Conservation (phyloP, 2,888 invertebrate species). For the Himalopsyche tibetana region DNA sequence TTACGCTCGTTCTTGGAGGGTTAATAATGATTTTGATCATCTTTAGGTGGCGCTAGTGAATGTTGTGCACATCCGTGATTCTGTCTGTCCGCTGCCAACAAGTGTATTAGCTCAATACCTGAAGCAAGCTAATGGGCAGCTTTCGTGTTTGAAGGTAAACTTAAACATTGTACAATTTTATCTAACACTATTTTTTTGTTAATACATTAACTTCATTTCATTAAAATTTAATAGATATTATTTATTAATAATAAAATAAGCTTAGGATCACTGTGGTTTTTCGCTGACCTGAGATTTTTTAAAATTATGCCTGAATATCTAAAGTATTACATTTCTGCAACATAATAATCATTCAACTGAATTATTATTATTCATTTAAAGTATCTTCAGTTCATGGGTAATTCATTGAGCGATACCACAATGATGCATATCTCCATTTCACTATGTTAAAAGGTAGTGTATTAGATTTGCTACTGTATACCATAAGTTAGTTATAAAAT, state of each 20-base stretch:
- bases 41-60: slow-evolving; percentile 87
- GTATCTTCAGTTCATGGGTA: background rate
- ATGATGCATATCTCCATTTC: background rate
- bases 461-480: too few relatives aligned
- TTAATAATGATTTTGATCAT: slow-evolving; percentile 64
- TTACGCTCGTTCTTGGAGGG: background rate
- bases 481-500: too few relatives aligned
- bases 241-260: too few relatives aligned
- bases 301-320: too few relatives aligned
- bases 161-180: background rate
- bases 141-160: slow-evolving; percentile 88
- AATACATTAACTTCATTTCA: too few relatives aligned
- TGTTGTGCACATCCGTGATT: slow-evolving; percentile 89
- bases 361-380: background rate
- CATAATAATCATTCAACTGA: too few relatives aligned
- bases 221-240: too few relatives aligned
- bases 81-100: slow-evolving; percentile 87
- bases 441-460: too few relatives aligned
- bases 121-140: slow-evolving; percentile 89
- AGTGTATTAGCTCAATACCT: slow-evolving; percentile 90
- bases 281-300: too few relatives aligned
- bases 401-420: background rate
- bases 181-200: too few relatives aligned
- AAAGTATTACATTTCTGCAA: too few relatives aligned
- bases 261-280: too few relatives aligned